phyloP scores from a whole-genome alignment of 2,888 invertebrate genomes.

The Chironomus riparius region DNA sequence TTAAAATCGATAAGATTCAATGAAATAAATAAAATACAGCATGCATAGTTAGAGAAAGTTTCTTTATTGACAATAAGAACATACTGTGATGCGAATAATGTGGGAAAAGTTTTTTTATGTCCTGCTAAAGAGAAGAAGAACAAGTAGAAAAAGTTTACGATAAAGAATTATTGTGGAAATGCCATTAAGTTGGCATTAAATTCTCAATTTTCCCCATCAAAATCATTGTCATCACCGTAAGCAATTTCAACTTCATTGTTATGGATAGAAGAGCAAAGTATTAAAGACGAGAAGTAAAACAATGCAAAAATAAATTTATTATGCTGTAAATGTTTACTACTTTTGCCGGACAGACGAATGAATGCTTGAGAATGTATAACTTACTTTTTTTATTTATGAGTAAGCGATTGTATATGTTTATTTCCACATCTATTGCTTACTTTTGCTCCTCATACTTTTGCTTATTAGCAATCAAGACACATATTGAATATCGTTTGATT shows the following conservation, averaged over 20 bases:
- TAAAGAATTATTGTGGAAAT: background rate
- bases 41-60: too few species aligned
- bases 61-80: too few species aligned
- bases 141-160: too few species aligned
- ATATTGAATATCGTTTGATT: background rate
- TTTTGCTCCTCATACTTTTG: background rate
- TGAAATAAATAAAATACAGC: too few species aligned
- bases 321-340: slow-evolving; percentile 20
- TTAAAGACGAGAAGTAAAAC: background rate
- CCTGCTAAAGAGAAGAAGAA: too few species aligned
- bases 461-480: too few species aligned
- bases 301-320: slow-evolving; percentile 7
- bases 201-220: background rate
- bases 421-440: background rate
- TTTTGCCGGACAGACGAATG: background rate
- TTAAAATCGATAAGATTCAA: too few species aligned
- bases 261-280: background rate
- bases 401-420: background rate
- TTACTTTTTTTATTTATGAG: background rate
- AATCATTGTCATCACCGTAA: background rate
- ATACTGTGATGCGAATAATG: too few species aligned
- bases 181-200: background rate
- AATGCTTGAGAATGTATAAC: background rate
- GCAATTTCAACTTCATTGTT: background rate
- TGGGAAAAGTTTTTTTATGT: too few species aligned